These are phyloP conservation scores for Ditylenchus weischeri DNA, from an alignment of 2,888 invertebrate species.

Conservation along the genomic window DNA sequence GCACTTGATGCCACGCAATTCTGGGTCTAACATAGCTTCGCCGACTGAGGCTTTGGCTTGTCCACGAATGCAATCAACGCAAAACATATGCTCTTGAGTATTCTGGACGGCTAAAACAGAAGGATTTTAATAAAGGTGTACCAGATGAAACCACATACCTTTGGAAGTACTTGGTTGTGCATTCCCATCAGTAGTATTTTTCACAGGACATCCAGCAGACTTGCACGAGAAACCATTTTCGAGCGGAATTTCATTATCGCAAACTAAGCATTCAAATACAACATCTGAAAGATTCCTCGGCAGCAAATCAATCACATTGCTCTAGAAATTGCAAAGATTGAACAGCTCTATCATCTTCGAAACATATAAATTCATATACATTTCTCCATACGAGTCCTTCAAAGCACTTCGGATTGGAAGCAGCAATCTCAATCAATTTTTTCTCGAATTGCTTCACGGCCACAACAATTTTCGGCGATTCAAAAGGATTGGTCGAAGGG, in stretches of 20 bases:
- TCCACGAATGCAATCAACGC: conserved; percentile 16
- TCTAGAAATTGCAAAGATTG: neutral
- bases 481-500: neutral
- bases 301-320: neutral
- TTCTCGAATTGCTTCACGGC: neutral
- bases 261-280: neutral
- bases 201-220: neutral
- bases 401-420: neutral
- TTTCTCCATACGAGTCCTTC: conserved; percentile 1
- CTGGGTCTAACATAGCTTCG: conserved; percentile 12
- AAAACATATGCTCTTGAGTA: conserved; percentile 15
- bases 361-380: neutral
- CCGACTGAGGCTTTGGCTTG: conserved; percentile 18
- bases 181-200: neutral
- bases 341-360: neutral
- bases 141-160: neutral
- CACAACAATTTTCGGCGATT: neutral
- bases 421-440: neutral
- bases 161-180: neutral
- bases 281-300: neutral
- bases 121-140: neutral
- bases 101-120: too few relatives aligned
- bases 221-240: neutral
- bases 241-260: neutral
- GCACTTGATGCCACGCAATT: conserved; percentile 11